Evolutionary conservation across 2,113 vertebrate species (phyloP).

Genomic region (Notothenia coriiceps): DNA sequence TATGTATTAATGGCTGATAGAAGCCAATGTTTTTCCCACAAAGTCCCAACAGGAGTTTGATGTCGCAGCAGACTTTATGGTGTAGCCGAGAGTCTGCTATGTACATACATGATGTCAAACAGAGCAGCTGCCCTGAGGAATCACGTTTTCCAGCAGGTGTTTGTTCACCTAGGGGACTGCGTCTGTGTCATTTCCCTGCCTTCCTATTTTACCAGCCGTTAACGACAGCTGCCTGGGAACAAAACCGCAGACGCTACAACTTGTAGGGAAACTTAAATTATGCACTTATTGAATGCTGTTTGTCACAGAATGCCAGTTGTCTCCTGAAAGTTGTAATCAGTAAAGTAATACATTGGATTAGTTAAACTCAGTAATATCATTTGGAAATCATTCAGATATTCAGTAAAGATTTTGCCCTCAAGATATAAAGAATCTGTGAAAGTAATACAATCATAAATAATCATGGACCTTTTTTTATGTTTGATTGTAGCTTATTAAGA

Average conservation of each 20-base stretch:
- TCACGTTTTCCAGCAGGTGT: conserved; percentile 78
- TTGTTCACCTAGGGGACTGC: conserved; percentile 64
- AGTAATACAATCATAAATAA: not conserved
- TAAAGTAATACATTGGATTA: not conserved
- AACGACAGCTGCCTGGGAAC: conserved; percentile 67
- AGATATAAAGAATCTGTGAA: not conserved
- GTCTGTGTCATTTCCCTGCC: conserved; percentile 56
- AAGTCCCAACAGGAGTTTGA: not conserved
- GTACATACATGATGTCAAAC: conserved; percentile 40
- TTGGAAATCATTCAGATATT: not conserved
- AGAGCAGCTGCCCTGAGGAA: conserved; percentile 68
- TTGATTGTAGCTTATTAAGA: conserved; percentile 10
- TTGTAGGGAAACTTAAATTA: conserved; percentile 43
- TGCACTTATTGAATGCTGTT: conserved; percentile 23
- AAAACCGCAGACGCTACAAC: conserved; percentile 47
- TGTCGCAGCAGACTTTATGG: not conserved
- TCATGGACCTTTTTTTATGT: not conserved
- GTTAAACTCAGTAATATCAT: not conserved
- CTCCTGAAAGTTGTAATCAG: conserved; percentile 14
- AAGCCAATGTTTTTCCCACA: not conserved
- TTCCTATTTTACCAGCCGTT: conserved; percentile 67
- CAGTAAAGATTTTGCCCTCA: not conserved
- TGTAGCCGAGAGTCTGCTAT: not conserved
- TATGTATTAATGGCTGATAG: not conserved
- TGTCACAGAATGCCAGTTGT: conserved; percentile 18